Evolutionary conservation across 2,113 vertebrate species (phyloP), one percentile per base, ranked within the genome.

Genomic region (Gnathonemus longibarbis): DNA sequence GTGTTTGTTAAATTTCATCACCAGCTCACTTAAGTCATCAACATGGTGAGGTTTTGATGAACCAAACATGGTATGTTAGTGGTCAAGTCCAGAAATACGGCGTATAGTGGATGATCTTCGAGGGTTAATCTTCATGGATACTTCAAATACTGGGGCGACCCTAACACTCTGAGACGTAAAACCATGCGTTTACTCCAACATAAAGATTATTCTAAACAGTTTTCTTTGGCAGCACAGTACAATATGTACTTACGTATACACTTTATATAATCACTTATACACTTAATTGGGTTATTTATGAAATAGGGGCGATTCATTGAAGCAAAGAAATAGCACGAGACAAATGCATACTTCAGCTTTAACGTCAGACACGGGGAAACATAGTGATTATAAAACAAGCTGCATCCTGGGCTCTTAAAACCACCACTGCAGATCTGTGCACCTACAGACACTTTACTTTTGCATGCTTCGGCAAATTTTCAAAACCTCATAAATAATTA

Each of bases 341-440:
- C 93, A 95, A 92, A 90, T 6, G 95, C 95, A 95, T 94, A 95
- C 94, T 94, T 93, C 91, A 93, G 91, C 93, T 93, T 93, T 92
- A 88, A 89, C 88, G 83, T 90, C 90, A 92, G 92, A 90, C 88
- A 90, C 92, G 90, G 90, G 92, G 93, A 93, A 53, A 94, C 94
- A 95, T 92, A 92, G 91, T 92, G 94, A 95, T 95, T 94, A 95
- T 96, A 94, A 95, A 95, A 95, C 95, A 95, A 93, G 93, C 94
- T 92, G 93, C 92, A 93, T 92, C 90, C 91, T 88, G 90, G 83
- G 91, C 92, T 93, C 94, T 91, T 92, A 94, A 93, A 88, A 27
- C 90, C 91, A 90, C 93, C 91, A 93, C 93, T 93, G 92, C 93
- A 93, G 93, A 90, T 94, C 92, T 90, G 91, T 94, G 93, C 91